Evolutionary conservation across 2,888 invertebrate species (phyloP), one percentile per base, ranked within the genome.

Genomic region (Chalcis sispes): DNA sequence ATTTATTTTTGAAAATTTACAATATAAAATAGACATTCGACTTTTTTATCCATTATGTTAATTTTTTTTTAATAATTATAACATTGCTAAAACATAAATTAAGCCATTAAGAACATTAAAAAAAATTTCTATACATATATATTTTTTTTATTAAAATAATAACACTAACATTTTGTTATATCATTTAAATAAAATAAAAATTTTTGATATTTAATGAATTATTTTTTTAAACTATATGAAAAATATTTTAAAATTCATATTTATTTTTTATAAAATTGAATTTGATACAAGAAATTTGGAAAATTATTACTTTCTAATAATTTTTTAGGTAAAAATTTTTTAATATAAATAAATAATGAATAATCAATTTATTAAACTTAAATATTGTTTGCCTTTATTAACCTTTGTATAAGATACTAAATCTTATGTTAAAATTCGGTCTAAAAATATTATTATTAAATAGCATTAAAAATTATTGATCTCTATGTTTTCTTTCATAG

Each of bases 41-140:
- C 15, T 52, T 69, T 46, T 29, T 4, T 2, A 3, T 25, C 27
- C 27, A 7, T 40, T 70, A 61, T 70, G 20, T 36, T 52, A n/a
- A 52, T 40, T 61, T 50, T 48, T 4, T 15, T 52, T 1, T 46
- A 7, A 13, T 18, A 20, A 23, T 58, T 15, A 50, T 62, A 8
- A 4, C 54, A 36, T 42, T n/a, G 7, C 42, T 62, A 10, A 52
- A 65, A 65, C 32, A 59, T 27, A 61, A 25, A 61, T 52, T n/a
- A 25, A n/a, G 36, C 25, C 50, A 62, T 50, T 58, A 25, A 25
- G 20, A 62, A 42, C 13, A 58, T 8, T 52, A 7, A 18, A 48
- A 1, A 65, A 27, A 48, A 46, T 64, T 64, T 36, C 10, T 10
- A 7, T 36, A 36, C 10, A 13, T 32, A 20, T 13, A 20, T 29